These are phyloP conservation scores for Ginglymostoma cirratum DNA, from an alignment of 2,113 vertebrate species.

Conservation along the genomic window DNA sequence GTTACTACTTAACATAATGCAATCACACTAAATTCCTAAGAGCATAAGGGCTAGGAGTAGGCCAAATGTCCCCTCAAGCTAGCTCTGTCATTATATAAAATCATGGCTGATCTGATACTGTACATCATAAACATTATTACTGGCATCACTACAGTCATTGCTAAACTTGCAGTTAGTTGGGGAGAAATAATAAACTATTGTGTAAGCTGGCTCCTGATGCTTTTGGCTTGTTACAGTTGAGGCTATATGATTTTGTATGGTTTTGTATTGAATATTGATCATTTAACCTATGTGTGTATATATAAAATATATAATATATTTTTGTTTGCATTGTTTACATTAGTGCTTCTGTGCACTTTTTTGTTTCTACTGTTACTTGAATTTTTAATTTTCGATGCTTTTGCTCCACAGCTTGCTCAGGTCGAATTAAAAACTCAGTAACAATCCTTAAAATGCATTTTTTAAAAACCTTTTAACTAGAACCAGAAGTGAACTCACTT, in stretches of 20 bases:
- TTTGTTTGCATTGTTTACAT: constrained; percentile 66
- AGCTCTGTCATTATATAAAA: background rate
- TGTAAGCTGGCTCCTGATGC: constrained; percentile 22
- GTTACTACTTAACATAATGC: background rate
- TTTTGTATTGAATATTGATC: constrained; percentile 73
- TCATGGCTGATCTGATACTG: background rate
- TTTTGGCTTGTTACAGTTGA: constrained; percentile 1
- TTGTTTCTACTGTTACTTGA: constrained; percentile 68
- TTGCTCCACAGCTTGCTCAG: constrained; percentile 18
- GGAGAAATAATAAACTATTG: background rate
- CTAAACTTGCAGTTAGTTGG: background rate
- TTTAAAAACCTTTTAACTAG: background rate
- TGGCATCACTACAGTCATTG: background rate
- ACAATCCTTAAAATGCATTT: constrained; percentile 27
- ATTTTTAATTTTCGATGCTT: constrained; percentile 47
- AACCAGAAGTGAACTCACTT: background rate
- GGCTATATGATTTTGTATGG: constrained; percentile 45
- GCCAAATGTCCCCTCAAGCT: background rate
- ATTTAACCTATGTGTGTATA: constrained; percentile 60
- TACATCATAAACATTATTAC: background rate
- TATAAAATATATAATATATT: constrained; percentile 44
- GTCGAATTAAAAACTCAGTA: constrained; percentile 34
- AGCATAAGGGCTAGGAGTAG: background rate
- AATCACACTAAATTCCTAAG: background rate
- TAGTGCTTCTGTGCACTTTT: constrained; percentile 55